Evolutionary conservation across 2,797 vertebrate genomes (phyloP), one percentile per base, ranked within the genome.

Genomic region (Danionella dracula): DNA sequence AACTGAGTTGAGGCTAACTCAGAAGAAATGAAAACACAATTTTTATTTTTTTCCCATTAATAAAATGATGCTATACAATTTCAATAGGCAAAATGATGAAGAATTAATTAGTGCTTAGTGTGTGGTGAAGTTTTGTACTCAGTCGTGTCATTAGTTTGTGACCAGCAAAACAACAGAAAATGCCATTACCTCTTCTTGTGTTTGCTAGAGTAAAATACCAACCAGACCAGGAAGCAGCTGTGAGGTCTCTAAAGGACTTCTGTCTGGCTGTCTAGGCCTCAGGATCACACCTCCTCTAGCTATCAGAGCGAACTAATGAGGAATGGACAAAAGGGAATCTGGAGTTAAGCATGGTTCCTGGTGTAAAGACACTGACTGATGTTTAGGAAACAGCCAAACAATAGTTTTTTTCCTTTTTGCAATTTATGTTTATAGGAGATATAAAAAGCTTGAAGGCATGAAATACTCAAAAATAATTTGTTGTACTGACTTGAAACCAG

Each of bases 231-330:
- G 79, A 74, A 81, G 80, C 80, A 81, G 79, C 84, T 86, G 82
- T 73, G 71, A 69, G 48, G 53, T 73, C 82, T 73, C 82, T 76
- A 81, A 80, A 80, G 80, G 75, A 73, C 81, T 77, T 74, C 75
- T 65, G 73, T 79, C 79, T 76, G 48, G 80, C 78, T 81, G 71
- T 87, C 79, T 82, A 79, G 81, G 75, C 82, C 74, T 77, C 78
- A 82, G 80, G n/a, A 81, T 74, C 81, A 79, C 77, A 76, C 64
- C 78, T 74, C 76, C 76, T 72, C 58, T 69, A 49, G 74, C 75
- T 80, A 85, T 82, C 76, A 76, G 81, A 81, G 81, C 85, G 82
- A 87, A 82, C 84, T 80, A 87, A 81, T 69, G 78, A 86, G 82
- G 79, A 81, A 79, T 70, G 72, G 79, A 74, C 73, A 80, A 75